Evolutionary conservation across 2,797 vertebrate genomes (phyloP).

Genomic region (Takifugu rubripes): DNA sequence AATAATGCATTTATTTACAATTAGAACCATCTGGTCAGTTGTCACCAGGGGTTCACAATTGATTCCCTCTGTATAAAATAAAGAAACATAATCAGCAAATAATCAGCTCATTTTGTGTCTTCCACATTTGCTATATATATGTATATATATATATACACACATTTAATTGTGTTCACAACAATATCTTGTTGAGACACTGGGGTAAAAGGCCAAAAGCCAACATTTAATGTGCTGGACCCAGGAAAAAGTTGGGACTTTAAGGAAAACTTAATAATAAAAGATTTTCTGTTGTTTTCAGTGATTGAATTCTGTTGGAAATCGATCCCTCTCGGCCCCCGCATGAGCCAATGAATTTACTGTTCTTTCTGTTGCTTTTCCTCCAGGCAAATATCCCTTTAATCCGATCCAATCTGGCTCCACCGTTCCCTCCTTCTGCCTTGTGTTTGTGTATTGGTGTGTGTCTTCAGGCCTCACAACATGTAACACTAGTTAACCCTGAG

Average conservation of each 20-base stretch:
- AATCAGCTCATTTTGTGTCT: too few species aligned
- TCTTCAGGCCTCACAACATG: constrained; percentile 10
- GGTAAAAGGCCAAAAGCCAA: neutral
- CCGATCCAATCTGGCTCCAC: constrained; percentile 3
- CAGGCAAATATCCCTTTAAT: constrained; percentile 12
- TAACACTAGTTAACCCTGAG: constrained; percentile 14
- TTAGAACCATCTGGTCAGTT: neutral
- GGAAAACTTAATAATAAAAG: neutral
- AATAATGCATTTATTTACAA: neutral
- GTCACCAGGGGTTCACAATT: too few species aligned
- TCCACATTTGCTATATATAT: too few species aligned
- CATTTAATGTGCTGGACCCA: neutral
- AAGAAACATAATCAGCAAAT: too few species aligned
- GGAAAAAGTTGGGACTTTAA: neutral
- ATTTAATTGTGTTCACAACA: too few species aligned
- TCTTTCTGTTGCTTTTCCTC: constrained; percentile 5
- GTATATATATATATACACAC: too few species aligned
- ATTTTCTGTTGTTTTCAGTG: constrained; percentile 1
- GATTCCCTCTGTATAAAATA: too few species aligned
- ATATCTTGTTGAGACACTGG: too few species aligned
- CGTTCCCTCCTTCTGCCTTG: constrained; percentile 1
- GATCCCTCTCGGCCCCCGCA: neutral
- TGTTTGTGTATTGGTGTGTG: neutral
- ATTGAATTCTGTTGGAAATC: constrained; percentile 1
- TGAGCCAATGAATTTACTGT: neutral